Percentiles rank a stretch among this genome's conserved stretches.
phyloP scores from a whole-genome alignment of 2,888 invertebrate genomes.

The Strigamia transsilvanica region DNA sequence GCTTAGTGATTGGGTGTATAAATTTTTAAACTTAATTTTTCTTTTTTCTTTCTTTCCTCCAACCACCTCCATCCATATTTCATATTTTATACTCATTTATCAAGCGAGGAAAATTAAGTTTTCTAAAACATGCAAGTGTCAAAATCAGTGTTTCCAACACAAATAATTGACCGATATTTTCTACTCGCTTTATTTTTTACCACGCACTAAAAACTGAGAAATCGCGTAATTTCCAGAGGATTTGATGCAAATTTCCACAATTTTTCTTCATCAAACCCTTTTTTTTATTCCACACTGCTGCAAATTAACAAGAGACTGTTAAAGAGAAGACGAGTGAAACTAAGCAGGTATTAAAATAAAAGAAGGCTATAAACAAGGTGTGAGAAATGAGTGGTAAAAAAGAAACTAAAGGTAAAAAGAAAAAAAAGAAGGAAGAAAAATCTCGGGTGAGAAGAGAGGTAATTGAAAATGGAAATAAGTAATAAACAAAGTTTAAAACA shows the following conservation, averaged over 20 bases:
- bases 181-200: conserved; percentile 18
- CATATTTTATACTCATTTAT: conserved; percentile 32
- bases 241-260: conserved; percentile 17
- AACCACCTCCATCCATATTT: background rate
- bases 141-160: conserved; percentile 11
- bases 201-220: background rate
- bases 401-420: background rate
- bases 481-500: background rate
- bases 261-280: conserved; percentile 18
- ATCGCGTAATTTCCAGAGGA: conserved; percentile 13
- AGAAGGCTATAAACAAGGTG: background rate
- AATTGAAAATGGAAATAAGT: background rate
- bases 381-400: background rate
- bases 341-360: conserved; percentile 18
- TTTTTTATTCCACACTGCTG: background rate
- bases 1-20: conserved; percentile 30
- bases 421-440: background rate
- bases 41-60: background rate
- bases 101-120: conserved; percentile 22
- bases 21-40: conserved; percentile 10
- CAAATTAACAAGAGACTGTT: conserved; percentile 24
- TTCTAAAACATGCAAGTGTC: conserved; percentile 1
- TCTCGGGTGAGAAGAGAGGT: background rate
- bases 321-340: conserved; percentile 15
- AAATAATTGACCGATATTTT: conserved; percentile 36